Base-by-base conservation (phyloP, 1,140 invertebrate genomes). In the Drosophila pruinosa region DNA sequence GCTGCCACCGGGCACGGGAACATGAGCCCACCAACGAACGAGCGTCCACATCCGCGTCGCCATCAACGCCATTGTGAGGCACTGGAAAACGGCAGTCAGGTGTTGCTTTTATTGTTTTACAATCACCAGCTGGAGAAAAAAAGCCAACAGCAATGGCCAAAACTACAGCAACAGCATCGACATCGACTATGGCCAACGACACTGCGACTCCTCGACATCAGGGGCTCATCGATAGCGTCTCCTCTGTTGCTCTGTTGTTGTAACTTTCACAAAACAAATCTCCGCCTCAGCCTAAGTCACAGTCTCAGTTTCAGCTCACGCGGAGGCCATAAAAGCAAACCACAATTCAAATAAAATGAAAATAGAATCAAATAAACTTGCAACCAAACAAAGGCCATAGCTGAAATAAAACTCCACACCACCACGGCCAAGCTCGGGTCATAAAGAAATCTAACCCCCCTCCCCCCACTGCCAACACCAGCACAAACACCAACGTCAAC, bases 91-190 rank as follows among this genome's bases (percentile, higher is more conserved):
- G 75, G 82, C 82, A 88, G 82, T 88, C 82, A 86, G 82, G 82
- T 86, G 82, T 88, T 86, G 82, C 82, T 86, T 86, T 86, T 86
- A 86, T 86, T 86, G 82, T 86, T 82, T 86, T 88, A 88, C 82
- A 88, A 86, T 86, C 82, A 88, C 80, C 79, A 83, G 43, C 47
- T 26, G 21, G 34, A 52, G 19, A 36, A 47, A 17, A 48, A 34
- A 75, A 53, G 53, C 34, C 67, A 71, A 26, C 22, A 59, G 26
- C 63, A 61, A 65, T 65, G 34, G 68, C 61, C 50, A 67, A 14
- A 24, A 45, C 17, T 36, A 6, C 14, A 43, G 28, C 10, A n/a
- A 24, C 24, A 15, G 24, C 15, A 19, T 21, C 41, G 19, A 43
- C 8, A 15, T 15, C 4, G 8, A 21, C 19, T 17, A 14, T n/a